phyloP scores from a whole-genome alignment of 2,113 vertebrate species.

The Clinocottus analis region DNA sequence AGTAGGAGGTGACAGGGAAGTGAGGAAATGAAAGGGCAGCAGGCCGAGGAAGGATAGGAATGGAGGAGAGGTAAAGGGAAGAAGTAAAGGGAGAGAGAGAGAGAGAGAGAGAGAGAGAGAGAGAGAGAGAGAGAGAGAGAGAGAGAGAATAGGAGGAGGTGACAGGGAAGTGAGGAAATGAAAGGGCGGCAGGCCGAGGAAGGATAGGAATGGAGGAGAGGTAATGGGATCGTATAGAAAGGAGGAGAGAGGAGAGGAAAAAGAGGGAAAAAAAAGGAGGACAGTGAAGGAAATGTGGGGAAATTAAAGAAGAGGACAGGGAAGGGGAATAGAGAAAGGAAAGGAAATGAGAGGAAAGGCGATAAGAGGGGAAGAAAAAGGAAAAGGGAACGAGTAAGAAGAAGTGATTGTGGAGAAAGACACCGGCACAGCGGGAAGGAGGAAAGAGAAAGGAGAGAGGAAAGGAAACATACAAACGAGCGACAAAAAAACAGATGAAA shows the following conservation, averaged over 20 bases:
- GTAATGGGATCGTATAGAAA: background rate
- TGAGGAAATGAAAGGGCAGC: background rate
- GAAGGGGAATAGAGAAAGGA: background rate
- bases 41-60: background rate
- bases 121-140: background rate
- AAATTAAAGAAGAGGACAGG: background rate
- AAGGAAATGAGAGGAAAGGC: background rate
- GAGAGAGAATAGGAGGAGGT: background rate
- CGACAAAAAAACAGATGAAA: background rate
- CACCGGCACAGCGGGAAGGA: background rate
- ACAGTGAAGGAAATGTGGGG: background rate
- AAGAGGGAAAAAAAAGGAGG: background rate
- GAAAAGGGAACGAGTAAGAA: background rate
- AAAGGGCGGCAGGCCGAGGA: background rate
- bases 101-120: background rate
- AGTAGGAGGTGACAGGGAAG: background rate
- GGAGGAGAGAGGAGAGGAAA: background rate
- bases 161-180: background rate
- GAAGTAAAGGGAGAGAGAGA: background rate
- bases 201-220: background rate
- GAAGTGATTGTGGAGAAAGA: background rate
- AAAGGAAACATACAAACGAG: background rate
- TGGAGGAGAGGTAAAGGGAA: background rate
- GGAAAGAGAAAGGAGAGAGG: slow-evolving; percentile 2
- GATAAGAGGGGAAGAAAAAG: background rate